Conservation (phyloP, 2,888 invertebrate genomes). For the Heteropelma amictum region DNA sequence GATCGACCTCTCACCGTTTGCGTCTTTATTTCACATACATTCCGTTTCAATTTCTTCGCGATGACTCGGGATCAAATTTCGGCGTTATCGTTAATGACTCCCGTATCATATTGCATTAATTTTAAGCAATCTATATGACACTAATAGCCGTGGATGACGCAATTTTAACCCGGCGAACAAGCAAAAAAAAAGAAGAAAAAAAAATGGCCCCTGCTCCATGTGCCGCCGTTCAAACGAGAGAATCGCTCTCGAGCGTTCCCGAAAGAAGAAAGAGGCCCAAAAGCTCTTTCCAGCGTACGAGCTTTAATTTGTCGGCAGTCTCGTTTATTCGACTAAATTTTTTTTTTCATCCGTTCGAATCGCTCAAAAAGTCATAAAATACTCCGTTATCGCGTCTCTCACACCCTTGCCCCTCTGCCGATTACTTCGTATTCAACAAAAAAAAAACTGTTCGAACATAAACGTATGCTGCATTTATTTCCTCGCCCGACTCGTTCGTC, state of each 20-base stretch:
- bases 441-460: too few relatives aligned
- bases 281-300: too few relatives aligned
- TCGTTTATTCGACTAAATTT: too few relatives aligned
- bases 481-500: too few relatives aligned
- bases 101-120: slow-evolving; percentile 23
- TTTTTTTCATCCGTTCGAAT: too few relatives aligned
- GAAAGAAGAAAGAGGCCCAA: slow-evolving; percentile 19
- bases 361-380: too few relatives aligned
- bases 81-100: slow-evolving; percentile 1
- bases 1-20: neutral
- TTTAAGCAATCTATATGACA: slow-evolving; percentile 11
- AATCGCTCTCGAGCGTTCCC: neutral
- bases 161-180: slow-evolving; percentile 2
- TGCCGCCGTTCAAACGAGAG: slow-evolving; percentile 3
- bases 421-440: too few relatives aligned
- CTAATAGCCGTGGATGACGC: slow-evolving; percentile 19
- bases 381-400: too few relatives aligned
- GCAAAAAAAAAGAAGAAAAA: slow-evolving; percentile 4
- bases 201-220: slow-evolving; percentile 23
- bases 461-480: too few relatives aligned
- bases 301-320: too few relatives aligned
- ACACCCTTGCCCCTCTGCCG: too few relatives aligned
- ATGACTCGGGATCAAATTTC: neutral
- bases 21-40: slow-evolving; percentile 12
- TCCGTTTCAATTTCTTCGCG: neutral